phyloP scores from a whole-genome alignment of 2,113 vertebrate species.

The Colossoma macropomum region DNA sequence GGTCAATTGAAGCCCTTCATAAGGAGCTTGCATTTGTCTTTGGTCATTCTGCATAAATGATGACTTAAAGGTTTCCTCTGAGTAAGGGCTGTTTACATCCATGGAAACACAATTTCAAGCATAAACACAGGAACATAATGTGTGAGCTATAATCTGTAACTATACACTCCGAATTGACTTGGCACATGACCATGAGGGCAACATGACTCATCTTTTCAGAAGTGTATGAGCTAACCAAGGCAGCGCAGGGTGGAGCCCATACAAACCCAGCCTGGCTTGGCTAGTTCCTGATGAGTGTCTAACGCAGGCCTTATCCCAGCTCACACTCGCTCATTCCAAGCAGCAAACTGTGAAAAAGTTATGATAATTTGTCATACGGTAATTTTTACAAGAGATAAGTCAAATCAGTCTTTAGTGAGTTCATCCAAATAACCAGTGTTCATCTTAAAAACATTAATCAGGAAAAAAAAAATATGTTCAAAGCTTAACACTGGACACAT shows the following conservation, averaged over 20 bases:
- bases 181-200: neutral
- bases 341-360: neutral
- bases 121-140: neutral
- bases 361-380: too few relatives aligned
- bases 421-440: too few relatives aligned
- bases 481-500: too few relatives aligned
- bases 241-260: conserved; percentile 14
- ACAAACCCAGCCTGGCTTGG: neutral
- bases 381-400: too few relatives aligned
- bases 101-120: neutral
- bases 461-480: too few relatives aligned
- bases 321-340: neutral
- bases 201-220: conserved; percentile 39
- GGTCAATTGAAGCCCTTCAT: too few relatives aligned
- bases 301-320: neutral
- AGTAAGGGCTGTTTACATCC: too few relatives aligned
- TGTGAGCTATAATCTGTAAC: neutral
- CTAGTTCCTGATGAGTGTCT: neutral
- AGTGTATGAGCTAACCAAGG: conserved; percentile 1
- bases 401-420: too few relatives aligned
- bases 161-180: neutral
- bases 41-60: neutral
- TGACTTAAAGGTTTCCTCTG: too few relatives aligned
- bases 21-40: too few relatives aligned
- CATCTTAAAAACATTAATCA: too few relatives aligned